Evolutionary conservation across 1,140 invertebrate species (phyloP).

Genomic region (Ganaspis sp.): DNA sequence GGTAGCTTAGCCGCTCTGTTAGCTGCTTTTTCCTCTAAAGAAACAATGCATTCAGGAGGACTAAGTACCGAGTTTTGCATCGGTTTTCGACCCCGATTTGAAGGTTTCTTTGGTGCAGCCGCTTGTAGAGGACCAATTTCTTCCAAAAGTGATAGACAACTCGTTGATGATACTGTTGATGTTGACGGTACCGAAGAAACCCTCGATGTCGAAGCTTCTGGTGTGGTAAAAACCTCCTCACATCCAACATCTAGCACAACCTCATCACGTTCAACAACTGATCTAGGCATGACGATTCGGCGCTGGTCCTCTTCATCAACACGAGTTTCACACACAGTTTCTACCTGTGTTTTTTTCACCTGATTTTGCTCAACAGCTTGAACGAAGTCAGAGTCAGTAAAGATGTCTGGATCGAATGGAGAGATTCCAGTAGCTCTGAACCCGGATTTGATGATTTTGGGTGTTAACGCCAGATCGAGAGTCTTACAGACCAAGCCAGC

Average conservation of each 20-base stretch:
- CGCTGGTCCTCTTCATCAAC: not conserved
- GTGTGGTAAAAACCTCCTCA: not conserved
- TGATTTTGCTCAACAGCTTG: too few relatives aligned
- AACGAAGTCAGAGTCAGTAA: too few relatives aligned
- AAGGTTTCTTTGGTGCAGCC: not conserved
- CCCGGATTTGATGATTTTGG: too few relatives aligned
- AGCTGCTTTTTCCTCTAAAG: not conserved
- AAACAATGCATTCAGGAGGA: not conserved
- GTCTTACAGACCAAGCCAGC: too few relatives aligned
- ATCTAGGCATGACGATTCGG: not conserved
- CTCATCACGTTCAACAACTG: not conserved
- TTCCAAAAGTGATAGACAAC: not conserved
- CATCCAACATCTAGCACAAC: not conserved
- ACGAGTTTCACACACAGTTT: too few relatives aligned
- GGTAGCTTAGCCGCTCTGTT: not conserved
- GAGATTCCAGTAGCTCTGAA: too few relatives aligned
- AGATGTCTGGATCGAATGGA: too few relatives aligned
- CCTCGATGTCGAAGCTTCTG: not conserved
- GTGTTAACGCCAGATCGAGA: too few relatives aligned
- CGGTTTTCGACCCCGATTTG: not conserved
- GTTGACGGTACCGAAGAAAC: not conserved
- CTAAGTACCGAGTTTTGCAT: not conserved
- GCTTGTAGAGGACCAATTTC: slow-evolving; percentile 1
- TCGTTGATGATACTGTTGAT: not conserved
- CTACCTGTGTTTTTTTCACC: too few relatives aligned